phyloP scores from a whole-genome alignment of 2,888 invertebrate genomes.

The Zeuzera pyrina region DNA sequence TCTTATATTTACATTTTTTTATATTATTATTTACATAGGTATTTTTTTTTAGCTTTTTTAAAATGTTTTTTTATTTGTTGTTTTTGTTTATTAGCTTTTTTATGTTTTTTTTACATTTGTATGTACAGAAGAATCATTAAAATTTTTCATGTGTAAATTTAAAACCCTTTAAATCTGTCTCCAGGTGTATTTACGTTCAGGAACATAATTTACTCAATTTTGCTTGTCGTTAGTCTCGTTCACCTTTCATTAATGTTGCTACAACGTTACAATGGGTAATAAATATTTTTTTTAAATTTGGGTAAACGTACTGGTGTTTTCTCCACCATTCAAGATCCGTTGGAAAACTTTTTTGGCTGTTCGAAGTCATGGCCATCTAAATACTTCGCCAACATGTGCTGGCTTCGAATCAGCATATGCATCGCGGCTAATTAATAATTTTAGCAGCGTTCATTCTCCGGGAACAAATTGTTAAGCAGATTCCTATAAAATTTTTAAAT shows the following conservation, averaged over 20 bases:
- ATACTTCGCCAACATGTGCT: neutral
- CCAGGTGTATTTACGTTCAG: too few relatives aligned
- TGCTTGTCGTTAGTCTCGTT: neutral
- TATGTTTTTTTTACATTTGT: too few relatives aligned
- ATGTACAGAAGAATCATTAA: too few relatives aligned
- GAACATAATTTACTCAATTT: neutral
- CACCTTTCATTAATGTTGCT: neutral
- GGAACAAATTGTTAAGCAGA: neutral
- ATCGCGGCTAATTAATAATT: neutral
- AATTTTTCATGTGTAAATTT: too few relatives aligned
- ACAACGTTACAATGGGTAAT: neutral
- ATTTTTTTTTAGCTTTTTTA: too few relatives aligned
- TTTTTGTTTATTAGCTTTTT: too few relatives aligned
- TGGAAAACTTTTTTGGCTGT: slow-evolving; percentile 2
- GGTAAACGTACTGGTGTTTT: neutral
- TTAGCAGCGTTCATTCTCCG: neutral
- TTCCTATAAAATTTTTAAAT: too few relatives aligned
- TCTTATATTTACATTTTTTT: too few relatives aligned
- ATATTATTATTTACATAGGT: too few relatives aligned
- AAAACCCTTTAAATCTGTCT: too few relatives aligned
- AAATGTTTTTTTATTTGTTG: too few relatives aligned
- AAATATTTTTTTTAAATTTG: neutral
- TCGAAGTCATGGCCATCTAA: neutral
- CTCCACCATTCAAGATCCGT: slow-evolving; percentile 6
- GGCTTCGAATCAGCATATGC: neutral